phyloP scores from a whole-genome alignment of 2,797 vertebrate species.

The Picus viridis region DNA sequence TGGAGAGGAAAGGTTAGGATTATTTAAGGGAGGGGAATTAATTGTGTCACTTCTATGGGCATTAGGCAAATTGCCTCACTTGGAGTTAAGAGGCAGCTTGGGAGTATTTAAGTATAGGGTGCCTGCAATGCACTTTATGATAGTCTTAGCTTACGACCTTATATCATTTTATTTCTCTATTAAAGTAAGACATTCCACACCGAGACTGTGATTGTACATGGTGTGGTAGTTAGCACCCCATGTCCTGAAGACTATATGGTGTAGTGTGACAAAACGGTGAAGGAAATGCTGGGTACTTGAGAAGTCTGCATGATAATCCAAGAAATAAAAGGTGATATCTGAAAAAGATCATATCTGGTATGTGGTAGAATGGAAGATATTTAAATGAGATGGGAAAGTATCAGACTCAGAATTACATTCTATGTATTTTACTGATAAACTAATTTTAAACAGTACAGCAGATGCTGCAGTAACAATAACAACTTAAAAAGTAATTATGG shows the following conservation, averaged over 20 bases:
- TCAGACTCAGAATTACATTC: neutral
- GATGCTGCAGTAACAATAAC: constrained; percentile 5
- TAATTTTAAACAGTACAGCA: neutral
- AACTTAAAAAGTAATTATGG: constrained; percentile 16
- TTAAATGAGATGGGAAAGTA: neutral
- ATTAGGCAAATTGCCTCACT: constrained; percentile 79
- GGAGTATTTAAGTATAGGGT: constrained; percentile 79
- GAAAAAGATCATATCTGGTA: neutral
- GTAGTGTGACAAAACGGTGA: constrained; percentile 10
- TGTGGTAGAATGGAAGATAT: neutral
- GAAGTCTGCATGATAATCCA: neutral
- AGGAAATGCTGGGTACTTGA: neutral
- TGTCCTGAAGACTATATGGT: neutral
- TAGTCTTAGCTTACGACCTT: constrained; percentile 76
- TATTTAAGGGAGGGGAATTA: constrained; percentile 78
- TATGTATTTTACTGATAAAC: constrained; percentile 7
- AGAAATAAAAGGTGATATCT: constrained; percentile 10
- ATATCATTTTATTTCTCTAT: constrained; percentile 79
- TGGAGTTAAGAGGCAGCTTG: constrained; percentile 76
- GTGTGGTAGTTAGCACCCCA: constrained; percentile 27
- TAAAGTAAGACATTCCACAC: constrained; percentile 72
- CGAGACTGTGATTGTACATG: neutral
- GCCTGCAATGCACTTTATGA: constrained; percentile 74
- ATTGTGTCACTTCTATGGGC: constrained; percentile 74
- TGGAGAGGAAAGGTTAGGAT: constrained; percentile 62